Evolutionary conservation across 2,113 vertebrate genomes (phyloP).

Genomic region (Nannospalax galili): DNA sequence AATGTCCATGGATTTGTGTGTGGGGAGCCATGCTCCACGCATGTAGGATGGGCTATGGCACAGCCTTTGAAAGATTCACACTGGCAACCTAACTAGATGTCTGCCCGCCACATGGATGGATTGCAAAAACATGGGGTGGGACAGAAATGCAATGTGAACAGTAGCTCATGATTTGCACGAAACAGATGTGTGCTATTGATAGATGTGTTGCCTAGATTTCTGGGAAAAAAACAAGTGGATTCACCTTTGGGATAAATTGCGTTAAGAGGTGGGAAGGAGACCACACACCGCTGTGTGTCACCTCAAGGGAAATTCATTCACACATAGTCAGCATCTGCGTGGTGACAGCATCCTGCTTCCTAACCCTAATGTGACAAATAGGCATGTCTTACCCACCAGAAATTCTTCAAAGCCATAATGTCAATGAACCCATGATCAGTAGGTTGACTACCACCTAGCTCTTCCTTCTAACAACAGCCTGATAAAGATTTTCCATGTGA

Average conservation of each 20-base stretch:
- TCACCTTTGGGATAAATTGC: not conserved
- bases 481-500: not conserved
- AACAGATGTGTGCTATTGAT: no score
- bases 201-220: not conserved
- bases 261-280: accelerated
- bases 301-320: not conserved
- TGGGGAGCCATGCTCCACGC: not conserved
- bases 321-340: not conserved
- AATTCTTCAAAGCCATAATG: not conserved
- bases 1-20: not conserved
- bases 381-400: not conserved
- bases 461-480: not conserved
- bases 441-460: not conserved
- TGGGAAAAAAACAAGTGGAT: no score
- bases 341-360: not conserved
- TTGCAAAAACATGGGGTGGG: not conserved
- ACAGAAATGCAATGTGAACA: not conserved
- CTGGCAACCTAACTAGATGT: no score
- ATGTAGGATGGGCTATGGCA: not conserved
- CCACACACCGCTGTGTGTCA: not conserved
- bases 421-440: not conserved
- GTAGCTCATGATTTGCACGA: not conserved
- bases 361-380: not conserved
- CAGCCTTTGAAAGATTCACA: not conserved
- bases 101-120: no score